Evolutionary conservation across 1,140 invertebrate genomes (phyloP), one percentile per base, ranked within the genome.

Genomic region (Protaetia brevitarsis): DNA sequence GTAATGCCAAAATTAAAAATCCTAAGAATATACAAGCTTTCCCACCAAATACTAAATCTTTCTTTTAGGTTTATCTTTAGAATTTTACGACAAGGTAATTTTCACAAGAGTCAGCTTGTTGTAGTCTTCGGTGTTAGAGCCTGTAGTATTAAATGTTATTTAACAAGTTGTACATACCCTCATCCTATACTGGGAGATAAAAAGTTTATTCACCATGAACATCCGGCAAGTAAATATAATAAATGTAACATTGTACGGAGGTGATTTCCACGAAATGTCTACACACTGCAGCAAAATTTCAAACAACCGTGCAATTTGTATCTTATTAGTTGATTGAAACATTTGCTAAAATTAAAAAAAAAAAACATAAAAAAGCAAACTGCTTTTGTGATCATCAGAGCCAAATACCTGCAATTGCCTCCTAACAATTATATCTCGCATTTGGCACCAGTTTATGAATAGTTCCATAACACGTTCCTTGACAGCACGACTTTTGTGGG

Each of bases 181-280:
- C 37, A 45, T 45, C 23, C 37, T 13, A 8, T 45, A 45, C 6
- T 45, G 37, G 2, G 37, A 19, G 16, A 45, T 19, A 13, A 45
- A 45, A 2, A 21, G 7, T 45, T 8, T 45, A 19, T 45, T 45
- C 23, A 45, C 16, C 37, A 45, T 45, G 23, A 45, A 45, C 37
- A 45, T 45, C 13, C 37, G 37, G 37, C 37, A 45, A 6, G 37
- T 45, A 45, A 45, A 45, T 45, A 45, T 45, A 45, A 45, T 45
- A 16, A 45, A 45, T 2, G 37, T 45, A 2, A 45, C 8, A 45
- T 45, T 45, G 16, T 45, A 45, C n/a, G 3, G 2, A 45, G 37
- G 37, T 1, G 11, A n/a, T 19, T 45, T 45, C 37, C 37, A 45
- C 2, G 37, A 45, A 19, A 45, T 45, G 23, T 45, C 37, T 2